Evolutionary conservation across 2,113 vertebrate genomes (phyloP).

Genomic region (Phrynocephalus versicolor): DNA sequence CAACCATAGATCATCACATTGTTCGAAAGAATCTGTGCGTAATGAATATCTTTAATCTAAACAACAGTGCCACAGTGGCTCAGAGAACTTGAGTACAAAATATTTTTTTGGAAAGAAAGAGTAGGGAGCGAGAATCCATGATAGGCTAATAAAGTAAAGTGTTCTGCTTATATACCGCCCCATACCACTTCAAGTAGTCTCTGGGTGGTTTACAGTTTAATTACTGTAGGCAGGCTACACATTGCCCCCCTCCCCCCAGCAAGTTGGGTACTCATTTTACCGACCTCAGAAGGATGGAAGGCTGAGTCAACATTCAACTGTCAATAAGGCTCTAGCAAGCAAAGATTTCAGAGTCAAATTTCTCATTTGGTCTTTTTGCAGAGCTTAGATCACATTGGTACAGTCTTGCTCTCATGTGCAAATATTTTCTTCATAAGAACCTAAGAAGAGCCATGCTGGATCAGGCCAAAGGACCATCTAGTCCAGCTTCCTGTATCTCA

Average conservation of each 20-base stretch:
- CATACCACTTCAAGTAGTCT: too few species aligned
- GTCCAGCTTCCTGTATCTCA: too few species aligned
- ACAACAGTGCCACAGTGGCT: slow-evolving; percentile 51
- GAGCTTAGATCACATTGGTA: background rate
- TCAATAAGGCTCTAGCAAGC: slow-evolving; percentile 30
- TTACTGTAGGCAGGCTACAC: too few species aligned
- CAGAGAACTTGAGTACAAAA: slow-evolving; percentile 43
- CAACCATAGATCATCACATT: slow-evolving; percentile 70
- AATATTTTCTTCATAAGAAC: background rate
- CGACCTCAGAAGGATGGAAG: too few species aligned
- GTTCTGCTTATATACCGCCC: too few species aligned
- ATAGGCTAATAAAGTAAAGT: background rate
- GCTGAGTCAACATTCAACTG: too few species aligned
- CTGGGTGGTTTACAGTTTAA: too few species aligned
- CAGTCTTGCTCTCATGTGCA: background rate
- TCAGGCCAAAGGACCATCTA: too few species aligned
- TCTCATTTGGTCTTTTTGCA: background rate
- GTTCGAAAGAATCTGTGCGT: slow-evolving; percentile 69
- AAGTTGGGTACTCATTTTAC: too few species aligned
- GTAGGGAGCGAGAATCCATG: background rate
- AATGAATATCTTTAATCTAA: slow-evolving; percentile 63
- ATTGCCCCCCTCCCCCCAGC: too few species aligned
- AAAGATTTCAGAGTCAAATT: background rate
- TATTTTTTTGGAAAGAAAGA: slow-evolving; percentile 33
- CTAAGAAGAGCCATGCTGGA: too few species aligned